Percentiles rank a stretch among this genome's conserved stretches.
These are phyloP conservation scores for Astur gentilis DNA, from an alignment of 2,113 vertebrate species.

Conservation along the genomic window DNA sequence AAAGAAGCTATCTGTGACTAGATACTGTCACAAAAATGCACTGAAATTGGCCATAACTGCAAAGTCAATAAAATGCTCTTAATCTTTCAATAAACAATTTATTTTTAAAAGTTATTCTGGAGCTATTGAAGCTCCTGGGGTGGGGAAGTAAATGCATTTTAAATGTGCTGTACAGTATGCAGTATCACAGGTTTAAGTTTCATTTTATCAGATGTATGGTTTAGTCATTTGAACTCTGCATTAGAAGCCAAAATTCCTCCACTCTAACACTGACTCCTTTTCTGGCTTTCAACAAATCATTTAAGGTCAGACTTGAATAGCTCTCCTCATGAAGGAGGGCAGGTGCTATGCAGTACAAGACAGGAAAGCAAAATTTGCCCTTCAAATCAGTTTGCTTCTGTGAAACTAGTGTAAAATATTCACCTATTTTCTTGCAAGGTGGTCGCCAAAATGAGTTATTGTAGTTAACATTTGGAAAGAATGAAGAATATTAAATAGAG, in stretches of 20 bases:
- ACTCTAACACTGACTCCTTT: not conserved
- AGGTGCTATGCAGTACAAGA: not conserved
- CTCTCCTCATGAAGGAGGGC: not conserved
- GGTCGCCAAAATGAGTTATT: not conserved
- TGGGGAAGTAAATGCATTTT: conserved; percentile 55
- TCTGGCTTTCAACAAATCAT: conserved; percentile 15
- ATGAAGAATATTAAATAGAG: not conserved
- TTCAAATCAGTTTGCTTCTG: not conserved
- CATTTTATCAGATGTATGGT: conserved; percentile 41
- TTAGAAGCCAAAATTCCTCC: conserved; percentile 29
- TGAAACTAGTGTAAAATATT: not conserved
- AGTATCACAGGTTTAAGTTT: conserved; percentile 20
- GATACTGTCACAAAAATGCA: conserved; percentile 44
- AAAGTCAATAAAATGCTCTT: conserved; percentile 60
- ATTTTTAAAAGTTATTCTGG: conserved; percentile 50
- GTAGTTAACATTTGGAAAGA: not conserved
- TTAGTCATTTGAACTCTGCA: conserved; percentile 37
- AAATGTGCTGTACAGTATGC: conserved; percentile 32
- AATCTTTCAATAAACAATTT: conserved; percentile 66
- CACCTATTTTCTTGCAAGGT: not conserved
- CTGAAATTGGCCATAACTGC: conserved; percentile 57
- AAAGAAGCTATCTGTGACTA: conserved; percentile 43
- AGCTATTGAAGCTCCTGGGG: conserved; percentile 17
- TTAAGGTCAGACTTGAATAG: conserved; percentile 1
- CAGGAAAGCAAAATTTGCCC: conserved; percentile 11